Evolutionary conservation across 92 coral and sea anemone genomes (phyloP), one percentile per base, ranked within the genome.

Genomic region (Porites evermanni): DNA sequence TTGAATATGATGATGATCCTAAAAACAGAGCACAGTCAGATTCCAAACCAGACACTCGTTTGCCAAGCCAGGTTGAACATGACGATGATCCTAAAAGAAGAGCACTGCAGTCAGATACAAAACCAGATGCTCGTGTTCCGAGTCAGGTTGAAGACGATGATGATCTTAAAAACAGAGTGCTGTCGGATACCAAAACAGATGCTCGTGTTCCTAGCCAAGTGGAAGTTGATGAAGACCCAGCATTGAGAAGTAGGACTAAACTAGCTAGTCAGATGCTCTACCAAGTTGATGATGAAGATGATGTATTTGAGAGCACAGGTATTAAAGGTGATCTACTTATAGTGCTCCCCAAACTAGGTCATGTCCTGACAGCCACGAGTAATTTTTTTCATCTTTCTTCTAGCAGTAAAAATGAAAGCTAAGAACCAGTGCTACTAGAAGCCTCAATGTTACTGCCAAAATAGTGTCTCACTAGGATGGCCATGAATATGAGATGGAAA

Each of bases 271-370:
- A 12, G 32, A 18, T 12, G 20, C 77, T 76, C 23, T 11, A n/a
- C 72, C 87, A 63, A 73, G 87, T 56, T 47, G 80, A 73, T 11
- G 72, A 59, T 56, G 86, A 72, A 14, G 68, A 20, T 50, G 79
- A 73, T 8, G 87, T 73, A 26, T 83, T 83, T 60, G 70, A 24
- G 17, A 24, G 24, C 59, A 53, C 87, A 72, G 87, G 87, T 83
- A 83, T 19, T 60, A 6, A 19, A 54, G 13, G 12, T 8, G 50
- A 23, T 23, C 21, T 2, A 8, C 29, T 68, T 8, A 23, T 26
- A 26, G 32, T 26, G 73, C 17, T 20, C 21, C 1, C 50, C 2
- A 11, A 9, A 61, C 13, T 54, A 54, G 14, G 66, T 61, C 66
- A 1, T 13, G 7, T 61, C 18, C n/a, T 17, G 66, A 61, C 32